These are phyloP conservation scores for Herminia tarsipennalis DNA, from an alignment of 2,888 invertebrate species.

Conservation along the genomic window DNA sequence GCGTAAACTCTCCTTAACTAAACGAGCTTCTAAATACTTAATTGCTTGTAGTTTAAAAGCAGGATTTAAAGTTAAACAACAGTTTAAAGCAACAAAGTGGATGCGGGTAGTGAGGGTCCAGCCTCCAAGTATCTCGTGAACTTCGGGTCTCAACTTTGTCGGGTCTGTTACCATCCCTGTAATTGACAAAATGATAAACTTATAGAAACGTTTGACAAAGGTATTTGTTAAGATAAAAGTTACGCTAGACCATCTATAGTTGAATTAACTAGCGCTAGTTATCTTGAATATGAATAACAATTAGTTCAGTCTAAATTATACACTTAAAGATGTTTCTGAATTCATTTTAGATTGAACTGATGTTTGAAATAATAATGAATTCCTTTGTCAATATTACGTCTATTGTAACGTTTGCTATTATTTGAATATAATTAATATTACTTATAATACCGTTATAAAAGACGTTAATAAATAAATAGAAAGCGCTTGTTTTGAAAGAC, in stretches of 20 bases:
- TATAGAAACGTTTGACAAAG: conserved; percentile 60
- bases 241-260: background rate
- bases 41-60: conserved; percentile 74
- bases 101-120: conserved; percentile 77
- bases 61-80: conserved; percentile 67
- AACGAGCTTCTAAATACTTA: conserved; percentile 60
- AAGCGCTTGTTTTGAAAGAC: conserved; percentile 29
- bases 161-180: conserved; percentile 66
- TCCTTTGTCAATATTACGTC: conserved; percentile 35
- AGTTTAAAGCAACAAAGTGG: conserved; percentile 68
- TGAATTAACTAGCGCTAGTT: background rate
- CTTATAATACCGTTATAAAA: conserved; percentile 14
- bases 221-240: conserved; percentile 41
- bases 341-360: no score
- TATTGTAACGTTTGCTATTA: conserved; percentile 18
- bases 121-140: conserved; percentile 81
- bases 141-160: conserved; percentile 65
- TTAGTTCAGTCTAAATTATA: no score
- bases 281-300: conserved; percentile 1
- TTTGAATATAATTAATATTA: conserved; percentile 11
- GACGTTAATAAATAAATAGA: conserved; percentile 23
- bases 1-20: conserved; percentile 70
- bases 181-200: conserved; percentile 56
- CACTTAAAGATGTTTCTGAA: no score
- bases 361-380: conserved; percentile 26